A percentile compares a stretch with the other conserved stretches of the same genome.
These are phyloP conservation scores for Philereme vetulata DNA, from an alignment of 2,888 invertebrate species.

Conservation along the genomic window DNA sequence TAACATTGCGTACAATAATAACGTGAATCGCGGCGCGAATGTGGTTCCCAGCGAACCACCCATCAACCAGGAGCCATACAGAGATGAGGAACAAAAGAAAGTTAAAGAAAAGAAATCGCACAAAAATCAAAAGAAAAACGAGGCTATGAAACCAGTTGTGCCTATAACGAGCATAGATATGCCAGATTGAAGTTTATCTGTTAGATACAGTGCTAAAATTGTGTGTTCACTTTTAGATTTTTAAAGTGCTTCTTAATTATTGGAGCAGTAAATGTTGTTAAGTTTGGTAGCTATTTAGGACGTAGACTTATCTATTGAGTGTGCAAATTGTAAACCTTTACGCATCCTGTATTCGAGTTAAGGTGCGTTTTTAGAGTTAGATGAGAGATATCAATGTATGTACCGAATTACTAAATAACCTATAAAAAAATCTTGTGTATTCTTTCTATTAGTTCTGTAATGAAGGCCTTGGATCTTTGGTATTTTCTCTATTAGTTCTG, in stretches of 20 bases:
- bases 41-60: slow-evolving; percentile 65
- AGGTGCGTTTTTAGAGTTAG: background rate
- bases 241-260: slow-evolving; percentile 47
- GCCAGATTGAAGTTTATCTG: slow-evolving; percentile 88
- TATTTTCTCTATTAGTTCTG: no score
- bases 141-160: slow-evolving; percentile 92
- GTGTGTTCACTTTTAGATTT: slow-evolving; percentile 72
- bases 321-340: slow-evolving; percentile 14
- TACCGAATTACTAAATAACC: slow-evolving; percentile 14
- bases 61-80: slow-evolving; percentile 73
- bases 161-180: slow-evolving; percentile 95
- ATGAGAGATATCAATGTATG: background rate
- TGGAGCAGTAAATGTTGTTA: slow-evolving; percentile 73
- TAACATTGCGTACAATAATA: slow-evolving; percentile 96
- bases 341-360: background rate
- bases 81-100: slow-evolving; percentile 75
- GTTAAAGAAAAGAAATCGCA: slow-evolving; percentile 85
- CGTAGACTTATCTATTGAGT: slow-evolving; percentile 48
- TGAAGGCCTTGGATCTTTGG: no score
- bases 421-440: no score
- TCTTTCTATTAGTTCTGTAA: no score
- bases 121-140: slow-evolving; percentile 89
- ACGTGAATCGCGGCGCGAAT: slow-evolving; percentile 64
- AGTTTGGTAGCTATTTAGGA: slow-evolving; percentile 63
- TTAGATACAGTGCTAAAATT: slow-evolving; percentile 44